These are phyloP conservation scores for Gymnocheta viridis DNA, from an alignment of 2,888 invertebrate species.

Conservation along the genomic window DNA sequence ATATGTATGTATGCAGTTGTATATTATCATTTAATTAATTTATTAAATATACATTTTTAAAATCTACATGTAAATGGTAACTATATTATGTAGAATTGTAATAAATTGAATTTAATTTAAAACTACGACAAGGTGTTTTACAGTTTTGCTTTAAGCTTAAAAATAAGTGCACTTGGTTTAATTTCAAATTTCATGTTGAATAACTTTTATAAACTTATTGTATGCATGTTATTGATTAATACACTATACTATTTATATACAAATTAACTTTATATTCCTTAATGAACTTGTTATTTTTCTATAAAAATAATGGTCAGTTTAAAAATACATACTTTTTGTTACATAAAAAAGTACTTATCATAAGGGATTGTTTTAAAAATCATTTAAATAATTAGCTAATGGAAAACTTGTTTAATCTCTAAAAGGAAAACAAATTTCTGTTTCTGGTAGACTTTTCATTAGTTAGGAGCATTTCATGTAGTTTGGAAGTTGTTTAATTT, in stretches of 20 bases:
- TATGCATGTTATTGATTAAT: not conserved
- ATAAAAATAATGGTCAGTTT: constrained; percentile 63
- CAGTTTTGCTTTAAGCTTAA: constrained; percentile 66
- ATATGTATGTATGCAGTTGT: not conserved
- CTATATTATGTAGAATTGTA: constrained; percentile 24
- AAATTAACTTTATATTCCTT: constrained; percentile 25
- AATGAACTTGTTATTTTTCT: not conserved
- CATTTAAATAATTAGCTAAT: constrained; percentile 47
- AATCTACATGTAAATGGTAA: constrained; percentile 51
- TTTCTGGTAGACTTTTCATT: constrained; percentile 46
- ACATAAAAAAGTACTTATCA: constrained; percentile 23
- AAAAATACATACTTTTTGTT: constrained; percentile 41
- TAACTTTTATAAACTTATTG: not conserved
- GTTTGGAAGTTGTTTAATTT: constrained; percentile 52
- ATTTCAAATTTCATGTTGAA: not conserved
- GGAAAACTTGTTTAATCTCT: constrained; percentile 62
- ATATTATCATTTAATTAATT: constrained; percentile 19
- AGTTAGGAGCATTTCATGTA: not conserved
- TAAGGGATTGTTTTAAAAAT: constrained; percentile 1
- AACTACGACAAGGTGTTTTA: constrained; percentile 22
- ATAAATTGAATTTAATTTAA: constrained; percentile 39
- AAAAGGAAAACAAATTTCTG: constrained; percentile 51
- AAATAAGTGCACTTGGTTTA: constrained; percentile 62
- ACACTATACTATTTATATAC: constrained; percentile 56
- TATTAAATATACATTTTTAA: constrained; percentile 30